These are phyloP conservation scores for Laticauda laticaudata DNA, from an alignment of 2,113 vertebrate genomes.

Conservation along the genomic window DNA sequence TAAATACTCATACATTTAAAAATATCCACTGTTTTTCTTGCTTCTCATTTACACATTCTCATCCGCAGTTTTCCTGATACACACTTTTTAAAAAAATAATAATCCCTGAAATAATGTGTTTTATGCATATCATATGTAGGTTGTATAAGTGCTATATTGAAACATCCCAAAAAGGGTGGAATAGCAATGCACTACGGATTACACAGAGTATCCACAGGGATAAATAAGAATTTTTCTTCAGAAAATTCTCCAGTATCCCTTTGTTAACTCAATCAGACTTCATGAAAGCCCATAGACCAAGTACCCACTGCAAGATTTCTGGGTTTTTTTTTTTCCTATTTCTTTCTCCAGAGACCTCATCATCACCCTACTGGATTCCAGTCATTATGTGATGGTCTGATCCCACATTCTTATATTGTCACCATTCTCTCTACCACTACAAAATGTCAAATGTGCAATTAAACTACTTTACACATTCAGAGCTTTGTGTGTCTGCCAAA, in stretches of 20 bases:
- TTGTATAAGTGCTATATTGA: neutral
- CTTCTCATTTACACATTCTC: neutral
- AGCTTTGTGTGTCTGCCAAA: neutral
- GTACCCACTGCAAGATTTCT: neutral
- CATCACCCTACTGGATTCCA: neutral
- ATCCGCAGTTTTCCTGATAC: neutral
- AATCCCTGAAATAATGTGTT: neutral
- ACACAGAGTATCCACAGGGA: neutral
- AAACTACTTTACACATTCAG: neutral
- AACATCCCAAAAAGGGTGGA: neutral
- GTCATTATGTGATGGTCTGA: neutral
- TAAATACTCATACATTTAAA: neutral
- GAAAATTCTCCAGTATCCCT: neutral
- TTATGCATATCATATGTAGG: neutral
- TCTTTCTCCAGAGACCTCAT: neutral
- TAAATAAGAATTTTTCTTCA: neutral
- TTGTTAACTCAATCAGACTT: neutral
- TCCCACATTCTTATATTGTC: neutral
- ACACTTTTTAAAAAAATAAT: neutral
- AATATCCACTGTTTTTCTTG: neutral
- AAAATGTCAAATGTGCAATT: conserved; percentile 33
- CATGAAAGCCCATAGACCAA: neutral
- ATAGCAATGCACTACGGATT: neutral
- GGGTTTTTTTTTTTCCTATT: neutral
- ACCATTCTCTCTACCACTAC: neutral